A percentile compares a stretch with the other conserved stretches of the same genome.
Conservation (phyloP, 2,113 vertebrate species). For the Rhinolophus ferrumequinum region DNA sequence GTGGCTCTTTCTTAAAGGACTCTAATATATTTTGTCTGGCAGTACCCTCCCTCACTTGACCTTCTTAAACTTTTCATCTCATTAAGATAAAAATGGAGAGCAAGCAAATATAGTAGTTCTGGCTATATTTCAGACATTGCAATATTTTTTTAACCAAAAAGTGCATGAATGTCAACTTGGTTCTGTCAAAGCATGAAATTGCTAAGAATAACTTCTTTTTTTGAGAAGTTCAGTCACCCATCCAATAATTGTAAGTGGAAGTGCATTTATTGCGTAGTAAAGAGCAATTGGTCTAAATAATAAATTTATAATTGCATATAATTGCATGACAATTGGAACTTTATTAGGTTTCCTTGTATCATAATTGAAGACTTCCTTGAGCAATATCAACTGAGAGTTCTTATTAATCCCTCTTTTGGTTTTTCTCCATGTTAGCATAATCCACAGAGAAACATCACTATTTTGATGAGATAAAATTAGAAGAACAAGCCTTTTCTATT, state of each 20-base stretch:
- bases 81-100: slow-evolving; percentile 54
- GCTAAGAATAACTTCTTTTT: slow-evolving; percentile 37
- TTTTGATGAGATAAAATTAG: not conserved
- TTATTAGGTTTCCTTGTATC: not conserved
- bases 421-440: not conserved
- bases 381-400: not conserved
- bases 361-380: not conserved
- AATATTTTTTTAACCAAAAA: not conserved
- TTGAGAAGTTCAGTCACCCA: not conserved
- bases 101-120: not conserved
- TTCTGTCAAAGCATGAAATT: slow-evolving; percentile 25
- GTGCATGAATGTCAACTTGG: not conserved
- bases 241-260: not conserved
- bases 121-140: slow-evolving; percentile 5
- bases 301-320: not conserved
- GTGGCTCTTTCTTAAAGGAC: slow-evolving; percentile 35
- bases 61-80: slow-evolving; percentile 61
- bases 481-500: not conserved
- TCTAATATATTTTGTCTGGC: not conserved
- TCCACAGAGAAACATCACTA: not conserved
- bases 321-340: not conserved
- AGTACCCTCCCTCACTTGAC: not conserved
- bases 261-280: not conserved
- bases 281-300: not conserved
- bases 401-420: not conserved